A percentile compares a stretch with the other conserved stretches of the same genome.
phyloP scores from a whole-genome alignment of 2,888 invertebrate genomes.

The Listrodromus nycthemerus region DNA sequence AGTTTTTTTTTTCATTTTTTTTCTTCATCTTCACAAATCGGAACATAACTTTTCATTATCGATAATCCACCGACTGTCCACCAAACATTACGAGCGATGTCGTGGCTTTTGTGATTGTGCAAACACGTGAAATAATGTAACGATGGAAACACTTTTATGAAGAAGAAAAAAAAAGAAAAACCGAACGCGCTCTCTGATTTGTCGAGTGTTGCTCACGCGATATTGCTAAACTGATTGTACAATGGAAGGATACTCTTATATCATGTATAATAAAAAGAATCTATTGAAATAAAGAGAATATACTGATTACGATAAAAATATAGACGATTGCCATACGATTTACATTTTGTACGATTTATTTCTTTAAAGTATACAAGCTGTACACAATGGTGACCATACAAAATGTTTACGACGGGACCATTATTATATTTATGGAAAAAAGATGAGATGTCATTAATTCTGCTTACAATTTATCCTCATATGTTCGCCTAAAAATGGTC shows the following conservation, averaged over 20 bases:
- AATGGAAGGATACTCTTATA: slow-evolving; percentile 67
- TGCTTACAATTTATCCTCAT: background rate
- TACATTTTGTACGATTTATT: slow-evolving; percentile 30
- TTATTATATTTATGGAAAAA: background rate
- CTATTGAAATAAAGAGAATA: slow-evolving; percentile 70
- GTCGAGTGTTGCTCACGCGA: slow-evolving; percentile 60
- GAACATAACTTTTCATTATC: slow-evolving; percentile 25
- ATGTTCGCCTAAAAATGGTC: background rate
- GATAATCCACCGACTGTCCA: slow-evolving; percentile 43
- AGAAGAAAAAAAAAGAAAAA: background rate
- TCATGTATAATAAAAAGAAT: slow-evolving; percentile 69
- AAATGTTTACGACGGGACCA: slow-evolving; percentile 36
- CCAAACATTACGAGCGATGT: slow-evolving; percentile 46
- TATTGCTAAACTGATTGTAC: slow-evolving; percentile 65
- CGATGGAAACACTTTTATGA: slow-evolving; percentile 27
- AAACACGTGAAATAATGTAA: slow-evolving; percentile 35
- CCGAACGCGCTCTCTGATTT: slow-evolving; percentile 29
- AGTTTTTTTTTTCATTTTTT: background rate
- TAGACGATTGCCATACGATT: slow-evolving; percentile 5
- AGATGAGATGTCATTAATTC: background rate
- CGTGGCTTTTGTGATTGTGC: slow-evolving; percentile 62
- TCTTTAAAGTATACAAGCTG: slow-evolving; percentile 6
- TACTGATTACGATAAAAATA: slow-evolving; percentile 60
- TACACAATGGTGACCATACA: slow-evolving; percentile 23
- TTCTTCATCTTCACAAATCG: background rate